Percentiles rank a stretch among this genome's conserved stretches.
Conservation (phyloP, 1,140 invertebrate genomes). For the Stenopsyche tienmushanensis region DNA sequence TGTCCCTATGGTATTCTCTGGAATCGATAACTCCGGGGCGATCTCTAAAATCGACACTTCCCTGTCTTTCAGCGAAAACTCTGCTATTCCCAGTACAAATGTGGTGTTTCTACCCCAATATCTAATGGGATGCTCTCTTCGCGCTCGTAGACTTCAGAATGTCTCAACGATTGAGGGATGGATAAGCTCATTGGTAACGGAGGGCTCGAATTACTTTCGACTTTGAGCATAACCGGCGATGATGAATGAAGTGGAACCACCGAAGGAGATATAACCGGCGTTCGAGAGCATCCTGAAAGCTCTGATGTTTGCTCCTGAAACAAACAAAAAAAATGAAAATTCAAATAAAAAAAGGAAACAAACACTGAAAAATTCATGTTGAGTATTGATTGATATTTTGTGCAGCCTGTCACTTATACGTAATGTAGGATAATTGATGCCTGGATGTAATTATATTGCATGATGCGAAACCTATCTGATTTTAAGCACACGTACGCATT, state of each 20-base stretch:
- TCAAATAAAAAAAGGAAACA: too few relatives aligned
- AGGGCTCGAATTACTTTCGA: conserved; percentile 32
- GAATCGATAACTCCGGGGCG: conserved; percentile 7
- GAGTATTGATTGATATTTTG: not conserved
- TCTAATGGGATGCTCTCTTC: conserved; percentile 10
- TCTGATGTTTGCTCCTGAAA: conserved; percentile 28
- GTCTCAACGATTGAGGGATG: not conserved
- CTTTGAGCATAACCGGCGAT: conserved; percentile 33
- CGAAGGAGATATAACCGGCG: conserved; percentile 17
- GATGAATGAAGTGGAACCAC: conserved; percentile 22
- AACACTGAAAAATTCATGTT: too few relatives aligned
- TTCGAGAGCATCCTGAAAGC: conserved; percentile 12
- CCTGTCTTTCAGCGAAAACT: conserved; percentile 6
- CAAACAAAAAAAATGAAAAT: not conserved
- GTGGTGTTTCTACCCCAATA: conserved; percentile 3
- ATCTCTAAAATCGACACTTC: conserved; percentile 18
- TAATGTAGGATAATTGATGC: conserved; percentile 26
- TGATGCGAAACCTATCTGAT: conserved; percentile 33
- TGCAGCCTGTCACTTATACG: not conserved
- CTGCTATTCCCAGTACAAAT: conserved; percentile 3
- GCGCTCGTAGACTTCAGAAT: conserved; percentile 8
- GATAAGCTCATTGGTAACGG: conserved; percentile 12
- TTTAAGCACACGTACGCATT: conserved; percentile 26
- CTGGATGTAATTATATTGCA: conserved; percentile 4
- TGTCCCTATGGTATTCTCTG: conserved; percentile 21